Evolutionary conservation across 2,113 vertebrate species (phyloP).

Genomic region (Dendrocopos noguchii): DNA sequence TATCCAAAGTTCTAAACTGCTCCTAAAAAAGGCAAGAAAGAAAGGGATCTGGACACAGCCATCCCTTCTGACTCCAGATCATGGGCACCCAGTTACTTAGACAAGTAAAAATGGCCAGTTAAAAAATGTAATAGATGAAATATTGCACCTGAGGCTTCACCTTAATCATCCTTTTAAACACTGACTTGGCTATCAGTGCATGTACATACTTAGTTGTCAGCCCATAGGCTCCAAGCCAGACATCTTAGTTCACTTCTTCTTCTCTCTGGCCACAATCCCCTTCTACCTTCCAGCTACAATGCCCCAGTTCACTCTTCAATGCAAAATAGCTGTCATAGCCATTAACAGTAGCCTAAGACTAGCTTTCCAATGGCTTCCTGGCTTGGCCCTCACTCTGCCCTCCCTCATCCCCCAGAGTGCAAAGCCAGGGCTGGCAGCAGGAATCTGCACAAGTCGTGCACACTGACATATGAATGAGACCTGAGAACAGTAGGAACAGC

Average conservation of each 20-base stretch:
- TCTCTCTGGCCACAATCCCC: background rate
- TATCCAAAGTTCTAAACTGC: background rate
- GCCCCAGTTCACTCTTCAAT: background rate
- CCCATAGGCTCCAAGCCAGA: background rate
- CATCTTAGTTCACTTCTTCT: background rate
- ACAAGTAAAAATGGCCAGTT: background rate
- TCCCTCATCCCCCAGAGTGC: background rate
- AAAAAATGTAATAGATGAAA: background rate
- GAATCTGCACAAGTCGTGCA: background rate
- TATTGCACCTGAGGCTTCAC: background rate
- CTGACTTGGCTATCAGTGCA: background rate
- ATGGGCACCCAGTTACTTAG: background rate
- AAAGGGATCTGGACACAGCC: background rate
- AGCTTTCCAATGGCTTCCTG: background rate
- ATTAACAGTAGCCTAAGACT: background rate
- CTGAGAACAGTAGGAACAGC: background rate
- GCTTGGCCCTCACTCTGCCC: background rate
- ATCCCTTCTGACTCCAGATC: background rate
- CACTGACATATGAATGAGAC: accelerated
- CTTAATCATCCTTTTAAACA: background rate
- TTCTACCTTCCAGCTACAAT: background rate
- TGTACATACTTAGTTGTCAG: background rate
- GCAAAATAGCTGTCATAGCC: background rate
- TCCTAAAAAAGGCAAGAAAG: background rate
- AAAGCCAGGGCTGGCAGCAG: background rate